These are phyloP conservation scores for Drepanosiphum platanoidis DNA, from an alignment of 2,888 invertebrate species.

Conservation along the genomic window DNA sequence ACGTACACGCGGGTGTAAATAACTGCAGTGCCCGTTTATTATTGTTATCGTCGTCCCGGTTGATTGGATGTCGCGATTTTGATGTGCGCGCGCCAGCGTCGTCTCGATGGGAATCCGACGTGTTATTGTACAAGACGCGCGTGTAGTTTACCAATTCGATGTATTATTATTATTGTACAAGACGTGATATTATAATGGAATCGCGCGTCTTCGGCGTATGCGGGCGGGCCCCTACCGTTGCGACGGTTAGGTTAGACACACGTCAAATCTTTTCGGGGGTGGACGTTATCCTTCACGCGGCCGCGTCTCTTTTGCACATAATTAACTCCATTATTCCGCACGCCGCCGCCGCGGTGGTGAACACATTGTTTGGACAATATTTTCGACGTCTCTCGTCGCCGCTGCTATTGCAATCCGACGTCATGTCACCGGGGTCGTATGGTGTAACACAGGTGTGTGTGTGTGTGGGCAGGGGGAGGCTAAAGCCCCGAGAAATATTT, in stretches of 20 bases:
- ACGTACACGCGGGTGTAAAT: neutral
- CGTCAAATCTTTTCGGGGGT: neutral
- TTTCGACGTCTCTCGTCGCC: slow-evolving; percentile 6
- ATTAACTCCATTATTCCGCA: slow-evolving; percentile 47
- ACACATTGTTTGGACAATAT: slow-evolving; percentile 26
- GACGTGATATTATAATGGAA: neutral
- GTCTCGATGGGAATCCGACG: neutral
- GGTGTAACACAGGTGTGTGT: too few relatives aligned
- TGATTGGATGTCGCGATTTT: slow-evolving; percentile 44
- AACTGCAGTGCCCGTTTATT: too few relatives aligned
- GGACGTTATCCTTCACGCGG: neutral
- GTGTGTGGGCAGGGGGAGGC: too few relatives aligned
- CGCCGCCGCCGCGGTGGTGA: neutral
- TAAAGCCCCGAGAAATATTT: too few relatives aligned
- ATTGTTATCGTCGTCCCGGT: slow-evolving; percentile 28
- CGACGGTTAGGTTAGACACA: neutral
- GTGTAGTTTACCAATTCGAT: neutral
- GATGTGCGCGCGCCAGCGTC: neutral
- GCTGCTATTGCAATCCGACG: neutral
- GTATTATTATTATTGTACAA: neutral
- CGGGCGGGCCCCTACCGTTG: neutral
- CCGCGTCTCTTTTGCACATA: slow-evolving; percentile 8
- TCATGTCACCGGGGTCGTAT: too few relatives aligned
- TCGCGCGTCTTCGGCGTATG: neutral
- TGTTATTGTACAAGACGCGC: neutral